Evolutionary conservation across 2,888 invertebrate genomes (phyloP), one percentile per base, ranked within the genome.

Genomic region (Lasioglossum pauxillum): DNA sequence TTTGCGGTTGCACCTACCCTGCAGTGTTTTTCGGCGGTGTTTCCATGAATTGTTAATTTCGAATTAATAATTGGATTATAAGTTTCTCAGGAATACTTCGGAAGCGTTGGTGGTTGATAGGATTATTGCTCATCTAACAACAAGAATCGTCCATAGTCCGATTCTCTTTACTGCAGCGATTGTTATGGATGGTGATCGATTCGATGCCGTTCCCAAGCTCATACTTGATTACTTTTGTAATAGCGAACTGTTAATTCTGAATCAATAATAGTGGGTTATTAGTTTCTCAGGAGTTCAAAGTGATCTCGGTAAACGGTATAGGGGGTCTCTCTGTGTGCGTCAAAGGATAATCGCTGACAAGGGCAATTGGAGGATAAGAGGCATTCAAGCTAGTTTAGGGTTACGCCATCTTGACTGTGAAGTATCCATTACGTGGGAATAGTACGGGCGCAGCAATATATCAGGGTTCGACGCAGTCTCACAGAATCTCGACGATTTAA

Each of bases 401-500:
- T 41, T 16, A 57, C 27, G 38, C 31, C 38, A 41, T 41, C 53
- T 53, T 57, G 38, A 72, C 41, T 31, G 72, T 19, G 38, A 46
- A 46, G 35, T 38, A 46, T 60, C 35, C n/a, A 60, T 75, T 71
- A 35, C 57, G 19, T 16, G 38, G 44, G 46, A 64, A 57, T 46
- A 46, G 5, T 79, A 35, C 23, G 35, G 38, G 49, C 53, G 19
- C 14, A n/a, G 16, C 41, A 23, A 67, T 78, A 19, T 64, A 78
- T 72, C 41, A 67, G 27, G 75, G 5, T 69, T 71, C 79, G 80
- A 75, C 38, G n/a, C 53, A 69, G 31, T 44, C 75, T 44, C 72
- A 19, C 16, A 19, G 67, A n/a, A 69, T 19, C 53, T 74, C 44
- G 75, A 72, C 69, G 49, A 31, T 75, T 89, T 81, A 81, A 89